These are phyloP conservation scores for Crypturellus undulatus DNA, from an alignment of 2,113 vertebrate species.

Conservation along the genomic window DNA sequence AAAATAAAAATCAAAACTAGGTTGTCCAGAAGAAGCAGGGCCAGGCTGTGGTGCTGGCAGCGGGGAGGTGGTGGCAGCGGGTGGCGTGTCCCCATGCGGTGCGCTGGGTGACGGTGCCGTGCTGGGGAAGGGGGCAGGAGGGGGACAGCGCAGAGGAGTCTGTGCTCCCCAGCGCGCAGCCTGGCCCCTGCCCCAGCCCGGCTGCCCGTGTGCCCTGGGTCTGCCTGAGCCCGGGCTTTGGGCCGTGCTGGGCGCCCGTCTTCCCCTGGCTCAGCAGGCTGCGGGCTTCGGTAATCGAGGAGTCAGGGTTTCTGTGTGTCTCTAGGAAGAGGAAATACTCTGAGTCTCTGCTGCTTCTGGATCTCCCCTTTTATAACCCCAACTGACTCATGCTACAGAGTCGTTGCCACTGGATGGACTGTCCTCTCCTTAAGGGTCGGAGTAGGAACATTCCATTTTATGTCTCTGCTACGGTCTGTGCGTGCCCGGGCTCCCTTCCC, in stretches of 20 bases:
- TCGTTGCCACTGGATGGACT: background rate
- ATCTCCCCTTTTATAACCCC: background rate
- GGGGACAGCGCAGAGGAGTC: background rate
- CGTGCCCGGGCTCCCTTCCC: background rate
- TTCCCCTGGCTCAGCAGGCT: too few species aligned
- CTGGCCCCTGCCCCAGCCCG: background rate
- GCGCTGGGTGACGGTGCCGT: background rate
- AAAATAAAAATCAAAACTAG: background rate
- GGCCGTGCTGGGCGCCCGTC: background rate
- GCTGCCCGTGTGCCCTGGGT: background rate
- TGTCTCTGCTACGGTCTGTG: background rate
- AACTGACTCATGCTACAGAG: background rate
- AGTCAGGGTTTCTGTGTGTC: background rate
- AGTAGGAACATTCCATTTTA: background rate
- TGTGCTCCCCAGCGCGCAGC: background rate
- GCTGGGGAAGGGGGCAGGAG: background rate
- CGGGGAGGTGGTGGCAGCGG: too few species aligned
- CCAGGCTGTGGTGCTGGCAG: background rate
- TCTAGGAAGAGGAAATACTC: background rate
- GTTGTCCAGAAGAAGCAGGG: background rate
- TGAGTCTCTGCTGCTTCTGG: background rate
- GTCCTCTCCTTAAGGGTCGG: background rate
- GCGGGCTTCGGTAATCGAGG: background rate
- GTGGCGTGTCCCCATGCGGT: too few species aligned
- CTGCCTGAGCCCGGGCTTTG: background rate